A percentile compares a stretch with the other conserved stretches of the same genome.
phyloP scores from a whole-genome alignment of 2,797 vertebrate species.

The Epinephelus coioides region DNA sequence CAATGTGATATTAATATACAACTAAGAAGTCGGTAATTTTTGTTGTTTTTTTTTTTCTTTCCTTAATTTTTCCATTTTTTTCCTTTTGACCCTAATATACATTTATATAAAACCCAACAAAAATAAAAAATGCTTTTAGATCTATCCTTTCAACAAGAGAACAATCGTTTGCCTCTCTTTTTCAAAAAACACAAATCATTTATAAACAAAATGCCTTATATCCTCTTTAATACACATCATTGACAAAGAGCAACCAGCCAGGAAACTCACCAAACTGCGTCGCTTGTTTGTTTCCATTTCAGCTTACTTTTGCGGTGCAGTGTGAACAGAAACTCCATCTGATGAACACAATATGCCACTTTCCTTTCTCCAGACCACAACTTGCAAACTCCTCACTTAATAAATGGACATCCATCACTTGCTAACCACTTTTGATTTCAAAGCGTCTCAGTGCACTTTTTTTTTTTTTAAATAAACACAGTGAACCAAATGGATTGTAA shows the following conservation, averaged over 20 bases:
- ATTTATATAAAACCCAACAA: constrained; percentile 86
- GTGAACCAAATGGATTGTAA: constrained; percentile 76
- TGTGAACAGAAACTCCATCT: constrained; percentile 48
- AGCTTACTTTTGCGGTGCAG: constrained; percentile 41
- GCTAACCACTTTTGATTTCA: constrained; percentile 55
- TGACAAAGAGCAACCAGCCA: constrained; percentile 72
- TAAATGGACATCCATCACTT: constrained; percentile 42
- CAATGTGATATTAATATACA: constrained; percentile 83
- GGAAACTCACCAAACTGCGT: constrained; percentile 43
- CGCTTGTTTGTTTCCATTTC: constrained; percentile 23
- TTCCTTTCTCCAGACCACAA: constrained; percentile 52
- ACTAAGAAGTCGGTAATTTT: constrained; percentile 71
- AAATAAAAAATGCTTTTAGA: constrained; percentile 81
- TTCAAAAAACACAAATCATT: constrained; percentile 70
- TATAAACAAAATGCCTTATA: constrained; percentile 79
- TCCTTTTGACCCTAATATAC: constrained; percentile 84
- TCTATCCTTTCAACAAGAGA: constrained; percentile 70
- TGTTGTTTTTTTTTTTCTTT: constrained; percentile 46
- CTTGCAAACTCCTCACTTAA: constrained; percentile 57
- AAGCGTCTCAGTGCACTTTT: constrained; percentile 73
- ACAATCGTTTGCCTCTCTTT: constrained; percentile 63
- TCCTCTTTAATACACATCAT: constrained; percentile 77
- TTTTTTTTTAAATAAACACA: constrained; percentile 65
- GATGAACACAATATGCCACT: constrained; percentile 49
- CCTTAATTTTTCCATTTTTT: constrained; percentile 46